Conservation (phyloP, 2,888 invertebrate species). For the Caenorhabditis sinica region DNA sequence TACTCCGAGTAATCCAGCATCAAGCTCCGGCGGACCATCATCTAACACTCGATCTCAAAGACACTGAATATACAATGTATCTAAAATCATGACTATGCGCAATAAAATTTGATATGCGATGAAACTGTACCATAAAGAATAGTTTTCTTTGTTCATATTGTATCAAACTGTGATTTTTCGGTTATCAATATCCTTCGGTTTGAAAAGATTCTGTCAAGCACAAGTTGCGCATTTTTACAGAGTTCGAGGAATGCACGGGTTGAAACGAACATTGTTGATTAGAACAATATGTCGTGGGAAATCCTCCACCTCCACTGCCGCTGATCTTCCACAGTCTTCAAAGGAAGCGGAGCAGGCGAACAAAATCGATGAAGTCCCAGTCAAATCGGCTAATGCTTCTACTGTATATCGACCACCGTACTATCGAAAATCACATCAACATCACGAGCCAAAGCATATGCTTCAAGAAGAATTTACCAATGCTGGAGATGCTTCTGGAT, state of each 20-base stretch:
- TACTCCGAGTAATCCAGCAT: conserved; percentile 28
- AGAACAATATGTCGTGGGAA: conserved; percentile 48
- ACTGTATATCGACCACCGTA: conserved; percentile 71
- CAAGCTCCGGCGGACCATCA: conserved; percentile 48
- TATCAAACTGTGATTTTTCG: neutral
- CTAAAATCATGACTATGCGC: neutral
- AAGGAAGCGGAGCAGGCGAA: conserved; percentile 1
- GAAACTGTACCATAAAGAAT: conserved; percentile 3
- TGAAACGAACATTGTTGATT: conserved; percentile 42
- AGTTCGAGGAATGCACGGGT: conserved; percentile 46
- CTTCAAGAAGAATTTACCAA: conserved; percentile 77
- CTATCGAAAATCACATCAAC: conserved; percentile 71
- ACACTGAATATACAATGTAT: conserved; percentile 29
- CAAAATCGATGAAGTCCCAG: neutral
- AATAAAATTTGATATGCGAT: neutral
- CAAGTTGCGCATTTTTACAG: neutral
- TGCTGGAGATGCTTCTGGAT: conserved; percentile 74
- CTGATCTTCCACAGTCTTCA: conserved; percentile 39
- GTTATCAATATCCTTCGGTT: neutral
- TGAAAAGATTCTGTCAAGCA: neutral
- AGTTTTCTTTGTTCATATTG: neutral
- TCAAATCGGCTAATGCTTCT: conserved; percentile 58
- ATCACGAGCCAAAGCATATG: conserved; percentile 72
- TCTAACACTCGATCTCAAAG: conserved; percentile 58
- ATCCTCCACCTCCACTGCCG: conserved; percentile 39